Conservation (phyloP, 2,797 vertebrate species). For the Chiloscyllium punctatum region DNA sequence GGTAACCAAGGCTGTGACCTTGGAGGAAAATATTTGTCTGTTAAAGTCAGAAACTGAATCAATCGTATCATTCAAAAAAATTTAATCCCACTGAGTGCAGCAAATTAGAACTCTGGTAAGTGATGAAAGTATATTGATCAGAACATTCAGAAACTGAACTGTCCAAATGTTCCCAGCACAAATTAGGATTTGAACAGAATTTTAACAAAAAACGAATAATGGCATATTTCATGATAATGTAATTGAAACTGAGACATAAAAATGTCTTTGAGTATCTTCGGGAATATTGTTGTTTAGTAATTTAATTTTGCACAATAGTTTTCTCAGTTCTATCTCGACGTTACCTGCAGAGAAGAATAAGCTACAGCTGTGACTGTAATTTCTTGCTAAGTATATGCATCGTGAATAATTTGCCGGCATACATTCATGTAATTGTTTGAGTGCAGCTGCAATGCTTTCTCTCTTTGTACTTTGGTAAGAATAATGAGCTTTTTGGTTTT, state of each 20-base stretch:
- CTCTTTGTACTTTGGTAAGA: neutral
- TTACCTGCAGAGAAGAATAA: neutral
- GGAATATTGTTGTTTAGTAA: neutral
- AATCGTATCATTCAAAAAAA: neutral
- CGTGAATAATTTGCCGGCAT: neutral
- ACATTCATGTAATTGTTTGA: neutral
- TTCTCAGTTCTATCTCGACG: neutral
- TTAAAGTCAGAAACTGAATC: neutral
- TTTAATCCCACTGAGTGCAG: neutral
- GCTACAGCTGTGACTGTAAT: neutral
- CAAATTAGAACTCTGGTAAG: neutral
- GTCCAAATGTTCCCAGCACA: neutral
- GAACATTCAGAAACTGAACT: neutral
- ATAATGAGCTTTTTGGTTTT: no score
- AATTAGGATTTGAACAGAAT: neutral
- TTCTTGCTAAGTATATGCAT: neutral
- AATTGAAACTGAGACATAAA: neutral
- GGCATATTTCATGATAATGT: neutral
- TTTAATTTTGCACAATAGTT: neutral
- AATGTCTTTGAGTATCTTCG: neutral
- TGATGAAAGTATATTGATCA: neutral
- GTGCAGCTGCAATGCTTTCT: neutral
- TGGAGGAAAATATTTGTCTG: neutral
- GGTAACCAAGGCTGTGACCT: neutral
- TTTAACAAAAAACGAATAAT: neutral